Percentiles rank a stretch among this genome's conserved stretches.
Conservation (phyloP, 2,888 invertebrate species). For the Crocallis elinguaria region DNA sequence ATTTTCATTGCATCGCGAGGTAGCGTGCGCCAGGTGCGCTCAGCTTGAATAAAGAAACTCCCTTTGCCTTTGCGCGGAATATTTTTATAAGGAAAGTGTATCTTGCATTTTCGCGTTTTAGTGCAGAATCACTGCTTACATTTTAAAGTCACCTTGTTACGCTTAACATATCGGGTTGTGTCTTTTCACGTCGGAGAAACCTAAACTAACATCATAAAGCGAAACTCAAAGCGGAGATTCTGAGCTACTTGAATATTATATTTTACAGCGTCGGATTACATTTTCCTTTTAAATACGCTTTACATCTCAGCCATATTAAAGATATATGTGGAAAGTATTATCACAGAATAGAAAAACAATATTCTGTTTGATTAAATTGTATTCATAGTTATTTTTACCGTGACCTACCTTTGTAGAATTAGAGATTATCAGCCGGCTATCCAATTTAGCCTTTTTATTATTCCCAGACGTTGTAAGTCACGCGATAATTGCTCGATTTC, state of each 20-base stretch:
- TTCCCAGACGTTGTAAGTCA: constrained; percentile 42
- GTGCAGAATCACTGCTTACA: constrained; percentile 60
- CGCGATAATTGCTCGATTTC: constrained; percentile 59
- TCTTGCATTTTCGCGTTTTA: constrained; percentile 51
- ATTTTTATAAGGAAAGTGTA: constrained; percentile 69
- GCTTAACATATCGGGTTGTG: constrained; percentile 52
- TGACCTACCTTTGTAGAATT: constrained; percentile 2
- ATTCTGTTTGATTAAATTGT: not conserved
- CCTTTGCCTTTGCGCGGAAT: constrained; percentile 57
- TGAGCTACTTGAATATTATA: constrained; percentile 32
- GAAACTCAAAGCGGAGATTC: constrained; percentile 30
- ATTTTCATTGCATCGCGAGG: constrained; percentile 69
- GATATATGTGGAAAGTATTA: too few species aligned
- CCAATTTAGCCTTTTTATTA: constrained; percentile 27
- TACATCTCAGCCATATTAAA: not conserved
- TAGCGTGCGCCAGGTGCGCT: constrained; percentile 62
- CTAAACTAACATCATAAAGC: constrained; percentile 37
- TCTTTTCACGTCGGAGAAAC: constrained; percentile 40
- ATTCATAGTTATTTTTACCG: not conserved
- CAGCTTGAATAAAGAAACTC: constrained; percentile 67
- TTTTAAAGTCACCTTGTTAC: constrained; percentile 53
- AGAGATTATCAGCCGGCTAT: constrained; percentile 12
- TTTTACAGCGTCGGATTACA: constrained; percentile 30
- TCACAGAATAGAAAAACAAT: not conserved
- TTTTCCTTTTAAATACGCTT: constrained; percentile 34